Evolutionary conservation across 2,113 vertebrate genomes (phyloP).

Genomic region (rabbit (Oryctolagus cuniculus)): mOryCun1.1 NC_091442.1:86813001-86813500

Average conservation of each 20-base stretch:
- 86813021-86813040: background rate
- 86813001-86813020: background rate
- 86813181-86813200: background rate
- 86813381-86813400: too few species aligned
- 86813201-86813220: too few species aligned
- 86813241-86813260: too few species aligned
- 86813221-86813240: too few species aligned
- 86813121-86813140: background rate
- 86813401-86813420: too few species aligned
- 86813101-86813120: background rate
- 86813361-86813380: too few species aligned
- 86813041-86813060: conserved; percentile 26
- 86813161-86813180: background rate
- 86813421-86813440: background rate
- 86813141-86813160: background rate
- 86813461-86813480: background rate
- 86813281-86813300: too few species aligned
- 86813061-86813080: background rate
- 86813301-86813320: too few species aligned
- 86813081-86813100: background rate
- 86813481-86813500: background rate
- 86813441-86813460: background rate
- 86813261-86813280: too few species aligned
- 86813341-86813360: too few species aligned
- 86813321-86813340: too few species aligned